Evolutionary conservation across 2,113 vertebrate species (phyloP).

Genomic region (Tringa solitaria): DNA sequence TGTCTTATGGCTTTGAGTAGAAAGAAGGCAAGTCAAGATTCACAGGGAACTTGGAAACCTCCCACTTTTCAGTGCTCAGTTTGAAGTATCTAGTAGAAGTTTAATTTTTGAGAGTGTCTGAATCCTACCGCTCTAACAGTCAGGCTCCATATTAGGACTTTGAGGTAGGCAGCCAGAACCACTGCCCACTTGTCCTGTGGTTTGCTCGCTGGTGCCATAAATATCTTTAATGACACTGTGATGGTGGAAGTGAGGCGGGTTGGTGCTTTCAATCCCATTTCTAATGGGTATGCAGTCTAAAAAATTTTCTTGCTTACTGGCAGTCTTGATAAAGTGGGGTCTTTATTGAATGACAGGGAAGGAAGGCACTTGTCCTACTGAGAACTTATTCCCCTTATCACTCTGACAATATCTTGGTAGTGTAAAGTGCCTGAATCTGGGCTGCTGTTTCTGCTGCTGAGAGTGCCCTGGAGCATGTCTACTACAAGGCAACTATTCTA

Average conservation of each 20-base stretch:
- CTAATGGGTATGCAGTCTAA: background rate
- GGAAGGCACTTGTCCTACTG: background rate
- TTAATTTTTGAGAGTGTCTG: background rate
- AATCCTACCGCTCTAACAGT: background rate
- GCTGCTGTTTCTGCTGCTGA: background rate
- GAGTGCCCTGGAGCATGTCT: background rate
- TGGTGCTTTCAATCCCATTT: background rate
- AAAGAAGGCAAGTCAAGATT: constrained; percentile 6
- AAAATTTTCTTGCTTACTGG: background rate
- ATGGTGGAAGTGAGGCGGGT: background rate
- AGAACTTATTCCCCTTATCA: background rate
- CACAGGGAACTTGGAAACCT: background rate
- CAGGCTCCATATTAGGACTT: background rate
- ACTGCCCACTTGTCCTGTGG: background rate
- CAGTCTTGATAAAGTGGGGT: background rate
- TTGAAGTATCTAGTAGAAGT: background rate
- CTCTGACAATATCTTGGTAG: background rate
- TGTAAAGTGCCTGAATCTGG: background rate
- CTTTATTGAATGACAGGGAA: background rate
- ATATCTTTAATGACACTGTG: background rate
- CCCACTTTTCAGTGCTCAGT: background rate
- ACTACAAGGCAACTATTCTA: background rate
- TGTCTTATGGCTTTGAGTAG: background rate
- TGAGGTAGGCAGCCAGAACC: background rate
- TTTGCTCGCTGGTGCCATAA: background rate